These are phyloP conservation scores for Cynopterus brachyotis DNA, from an alignment of 2,113 vertebrate genomes.

Conservation along the genomic window DNA sequence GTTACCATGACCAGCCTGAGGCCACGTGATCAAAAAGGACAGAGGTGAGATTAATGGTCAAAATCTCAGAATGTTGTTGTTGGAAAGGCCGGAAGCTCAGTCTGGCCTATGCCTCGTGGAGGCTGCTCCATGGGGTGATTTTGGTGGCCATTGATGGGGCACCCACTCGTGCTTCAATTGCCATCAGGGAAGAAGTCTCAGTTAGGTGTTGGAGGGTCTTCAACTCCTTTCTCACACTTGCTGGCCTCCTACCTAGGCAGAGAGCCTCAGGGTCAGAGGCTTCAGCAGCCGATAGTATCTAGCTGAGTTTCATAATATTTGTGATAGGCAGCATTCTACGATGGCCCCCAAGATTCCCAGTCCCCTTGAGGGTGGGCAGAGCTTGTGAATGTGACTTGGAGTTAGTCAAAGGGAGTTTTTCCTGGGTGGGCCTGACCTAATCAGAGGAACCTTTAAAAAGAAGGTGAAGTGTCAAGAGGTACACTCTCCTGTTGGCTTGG, in stretches of 20 bases:
- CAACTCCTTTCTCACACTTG: not conserved
- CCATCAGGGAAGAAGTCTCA: not conserved
- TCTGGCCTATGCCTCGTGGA: not conserved
- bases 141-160: fast-evolving
- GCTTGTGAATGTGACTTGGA: not conserved
- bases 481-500: not conserved
- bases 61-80: fast-evolving
- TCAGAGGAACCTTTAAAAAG: not conserved
- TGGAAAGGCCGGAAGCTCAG: not conserved
- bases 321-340: not conserved
- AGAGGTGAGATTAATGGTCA: fast-evolving
- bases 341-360: not conserved
- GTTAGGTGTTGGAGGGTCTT: not conserved
- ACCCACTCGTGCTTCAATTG: fast-evolving
- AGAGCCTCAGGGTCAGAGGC: not conserved
- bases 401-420: not conserved
- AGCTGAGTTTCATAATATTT: not conserved
- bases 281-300: fast-evolving
- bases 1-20: not conserved
- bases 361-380: not conserved
- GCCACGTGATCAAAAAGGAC: not conserved
- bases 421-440: not conserved
- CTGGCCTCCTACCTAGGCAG: not conserved
- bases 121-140: not conserved
- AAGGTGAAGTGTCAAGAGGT: not conserved